These are phyloP conservation scores for Tiaroga cobitis DNA, from an alignment of 2,797 vertebrate genomes.

Conservation along the genomic window DNA sequence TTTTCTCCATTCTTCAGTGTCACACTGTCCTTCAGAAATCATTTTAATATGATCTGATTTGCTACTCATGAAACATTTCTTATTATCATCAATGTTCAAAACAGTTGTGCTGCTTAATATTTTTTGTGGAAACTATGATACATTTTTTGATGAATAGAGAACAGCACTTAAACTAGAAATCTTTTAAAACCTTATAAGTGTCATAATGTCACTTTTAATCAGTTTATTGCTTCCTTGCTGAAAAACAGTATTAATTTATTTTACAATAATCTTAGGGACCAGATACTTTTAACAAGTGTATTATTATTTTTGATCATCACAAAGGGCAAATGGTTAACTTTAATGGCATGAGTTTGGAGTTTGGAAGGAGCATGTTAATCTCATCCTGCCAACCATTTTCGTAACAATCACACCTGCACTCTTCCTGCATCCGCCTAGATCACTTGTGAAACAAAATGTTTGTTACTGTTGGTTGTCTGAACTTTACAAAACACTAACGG, in stretches of 20 bases:
- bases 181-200: not conserved
- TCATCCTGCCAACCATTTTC: not conserved
- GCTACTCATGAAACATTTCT: not conserved
- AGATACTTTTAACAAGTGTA: not conserved
- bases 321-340: not conserved
- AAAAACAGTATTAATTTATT: not conserved
- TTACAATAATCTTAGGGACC: not conserved
- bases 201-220: not conserved
- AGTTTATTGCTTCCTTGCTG: not conserved
- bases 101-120: not conserved
- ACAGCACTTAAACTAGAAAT: not conserved
- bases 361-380: not conserved
- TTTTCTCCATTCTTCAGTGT: not conserved
- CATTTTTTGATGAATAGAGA: not conserved
- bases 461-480: not conserved
- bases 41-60: not conserved
- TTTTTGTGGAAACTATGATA: not conserved
- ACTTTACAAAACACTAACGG: not conserved
- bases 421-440: not conserved
- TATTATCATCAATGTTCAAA: not conserved
- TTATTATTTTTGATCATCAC: not conserved
- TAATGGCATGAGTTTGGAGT: not conserved
- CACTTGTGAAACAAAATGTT: not conserved
- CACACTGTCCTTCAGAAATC: not conserved
- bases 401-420: not conserved